Evolutionary conservation across 2,888 invertebrate genomes (phyloP), one percentile per base, ranked within the genome.

Genomic region (Amiota minor): DNA sequence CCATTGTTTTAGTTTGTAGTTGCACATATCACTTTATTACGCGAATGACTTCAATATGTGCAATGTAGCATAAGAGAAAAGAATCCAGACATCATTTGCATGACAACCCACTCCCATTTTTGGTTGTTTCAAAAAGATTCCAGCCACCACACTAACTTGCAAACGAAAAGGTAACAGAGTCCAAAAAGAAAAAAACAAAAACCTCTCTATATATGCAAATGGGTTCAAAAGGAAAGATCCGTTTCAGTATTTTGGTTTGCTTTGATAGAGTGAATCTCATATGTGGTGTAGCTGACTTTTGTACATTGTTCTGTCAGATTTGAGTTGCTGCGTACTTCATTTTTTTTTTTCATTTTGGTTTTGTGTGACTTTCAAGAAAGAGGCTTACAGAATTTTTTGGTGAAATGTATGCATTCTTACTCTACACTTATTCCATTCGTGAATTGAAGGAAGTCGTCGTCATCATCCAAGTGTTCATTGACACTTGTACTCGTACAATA

Each of bases 21-120:
- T 68, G 85, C 86, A 84, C 83, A 83, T 85, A 83, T 83, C 83
- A 82, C 86, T 83, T 83, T 85, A 83, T 83, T 83, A 83, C 80
- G 81, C 70, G 71, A 72, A 75, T 62, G 50, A 14, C 16, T 14
- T 49, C 18, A 61, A 49, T 56, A 14, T 18, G 47, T 18, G 46
- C 47, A 50, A 56, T 50, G 68, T 6, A 23, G 53, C 9, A 1
- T 35, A 23, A 56, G 55, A 6, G 14, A 35, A 16, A 46, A 55
- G 71, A 35, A 49, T 23, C 12, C 55, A 64, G 45, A 55, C 68
- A 78, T 80, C 81, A 83, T 83, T 83, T 83, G 83, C 83, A 83
- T 83, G 82, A 79, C 77, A 50, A 53, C 72, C 72, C 72, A 72
- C 77, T 81, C 80, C 86, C 86, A 82, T 84, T 83, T 83, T 84